Percentiles rank a stretch among this genome's conserved stretches.
Conservation (phyloP, 2,113 vertebrate genomes). For the Noturus placidus region DNA sequence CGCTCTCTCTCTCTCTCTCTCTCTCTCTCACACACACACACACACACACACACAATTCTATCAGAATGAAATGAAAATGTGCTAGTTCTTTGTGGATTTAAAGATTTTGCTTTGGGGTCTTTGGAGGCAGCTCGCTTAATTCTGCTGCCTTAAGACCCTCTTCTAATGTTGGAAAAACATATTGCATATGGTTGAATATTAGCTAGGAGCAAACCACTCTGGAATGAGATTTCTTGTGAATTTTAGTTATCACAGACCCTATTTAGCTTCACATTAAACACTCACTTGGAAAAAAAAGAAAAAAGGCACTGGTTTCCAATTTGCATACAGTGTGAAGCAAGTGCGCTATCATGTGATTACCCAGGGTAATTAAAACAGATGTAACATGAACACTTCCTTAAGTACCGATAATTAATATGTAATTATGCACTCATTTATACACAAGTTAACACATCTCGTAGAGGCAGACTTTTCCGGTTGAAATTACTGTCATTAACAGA, state of each 20-base stretch:
- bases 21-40: too few relatives aligned
- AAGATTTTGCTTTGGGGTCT: background rate
- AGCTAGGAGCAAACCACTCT: slow-evolving; percentile 24
- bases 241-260: slow-evolving; percentile 32
- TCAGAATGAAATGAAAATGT: background rate
- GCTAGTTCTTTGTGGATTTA: background rate
- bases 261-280: slow-evolving; percentile 28
- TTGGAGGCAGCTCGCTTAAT: background rate
- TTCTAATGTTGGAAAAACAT: slow-evolving; percentile 11
- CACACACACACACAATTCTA: too few relatives aligned
- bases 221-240: background rate
- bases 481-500: slow-evolving; percentile 58
- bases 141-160: background rate
- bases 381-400: slow-evolving; percentile 65
- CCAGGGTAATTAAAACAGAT: slow-evolving; percentile 67
- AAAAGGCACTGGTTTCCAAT: slow-evolving; percentile 40
- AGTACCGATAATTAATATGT: slow-evolving; percentile 67
- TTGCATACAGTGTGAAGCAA: slow-evolving; percentile 61
- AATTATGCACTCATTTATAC: slow-evolving; percentile 67
- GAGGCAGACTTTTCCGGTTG: slow-evolving; percentile 58
- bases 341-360: slow-evolving; percentile 60
- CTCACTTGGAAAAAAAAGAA: slow-evolving; percentile 15
- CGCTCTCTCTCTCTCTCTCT: background rate
- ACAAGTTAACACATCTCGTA: slow-evolving; percentile 63
- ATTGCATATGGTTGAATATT: slow-evolving; percentile 14